These are phyloP conservation scores for Fringilla coelebs DNA, from an alignment of 2,797 vertebrate species.

Conservation along the genomic window DNA sequence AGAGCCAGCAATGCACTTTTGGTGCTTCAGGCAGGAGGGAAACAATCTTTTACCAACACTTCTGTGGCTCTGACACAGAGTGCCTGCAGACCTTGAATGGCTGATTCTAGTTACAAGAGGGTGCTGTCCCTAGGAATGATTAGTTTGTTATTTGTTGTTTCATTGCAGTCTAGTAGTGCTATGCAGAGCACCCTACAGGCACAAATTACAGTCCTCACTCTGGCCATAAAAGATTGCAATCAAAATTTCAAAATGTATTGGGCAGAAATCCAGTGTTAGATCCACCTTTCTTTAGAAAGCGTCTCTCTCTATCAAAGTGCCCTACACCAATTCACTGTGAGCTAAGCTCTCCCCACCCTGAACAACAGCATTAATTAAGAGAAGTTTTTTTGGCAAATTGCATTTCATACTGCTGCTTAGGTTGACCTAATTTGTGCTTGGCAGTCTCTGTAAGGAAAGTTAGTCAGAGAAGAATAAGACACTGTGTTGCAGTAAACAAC, in stretches of 20 bases:
- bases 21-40: neutral
- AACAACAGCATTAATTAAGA: constrained; percentile 51
- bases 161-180: neutral
- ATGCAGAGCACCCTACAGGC: constrained; percentile 37
- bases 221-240: constrained; percentile 14
- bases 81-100: neutral
- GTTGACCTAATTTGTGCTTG: constrained; percentile 70
- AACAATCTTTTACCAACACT: neutral
- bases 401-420: constrained; percentile 50
- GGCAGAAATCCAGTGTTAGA: neutral
- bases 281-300: constrained; percentile 35
- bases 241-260: constrained; percentile 48
- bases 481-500: constrained; percentile 23
- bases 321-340: constrained; percentile 1
- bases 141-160: neutral
- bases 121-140: neutral
- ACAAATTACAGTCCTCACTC: neutral
- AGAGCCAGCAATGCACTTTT: neutral
- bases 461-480: constrained; percentile 27
- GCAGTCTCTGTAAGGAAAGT: constrained; percentile 29
- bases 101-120: neutral
- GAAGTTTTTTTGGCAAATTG: constrained; percentile 58
- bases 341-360: constrained; percentile 57
- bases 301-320: neutral
- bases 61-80: neutral